phyloP scores from a whole-genome alignment of 92 coral and sea anemone species.

The Porites lobata region DNA sequence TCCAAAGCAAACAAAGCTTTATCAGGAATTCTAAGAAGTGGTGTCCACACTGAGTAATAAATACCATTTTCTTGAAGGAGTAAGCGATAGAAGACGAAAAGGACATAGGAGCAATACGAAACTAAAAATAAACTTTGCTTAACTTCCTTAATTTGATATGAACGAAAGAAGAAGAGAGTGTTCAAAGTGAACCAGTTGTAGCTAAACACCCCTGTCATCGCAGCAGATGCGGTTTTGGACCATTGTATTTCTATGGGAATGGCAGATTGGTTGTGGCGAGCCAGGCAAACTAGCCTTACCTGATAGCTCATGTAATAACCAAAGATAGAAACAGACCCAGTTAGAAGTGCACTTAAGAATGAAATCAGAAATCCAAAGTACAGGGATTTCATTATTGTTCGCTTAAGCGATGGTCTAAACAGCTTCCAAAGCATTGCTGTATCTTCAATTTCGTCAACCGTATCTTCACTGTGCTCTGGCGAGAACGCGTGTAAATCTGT shows the following conservation, averaged over 20 bases:
- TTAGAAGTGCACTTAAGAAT: neutral
- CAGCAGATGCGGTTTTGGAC: neutral
- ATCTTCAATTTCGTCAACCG: neutral
- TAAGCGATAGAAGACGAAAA: neutral
- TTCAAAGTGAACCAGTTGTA: neutral
- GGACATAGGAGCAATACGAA: neutral
- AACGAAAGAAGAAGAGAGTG: neutral
- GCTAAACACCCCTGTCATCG: neutral
- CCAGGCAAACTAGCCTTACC: neutral
- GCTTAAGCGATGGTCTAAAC: neutral
- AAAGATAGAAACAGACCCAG: neutral
- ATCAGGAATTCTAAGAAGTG: neutral
- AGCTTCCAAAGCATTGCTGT: conserved; percentile 13
- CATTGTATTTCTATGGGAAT: neutral
- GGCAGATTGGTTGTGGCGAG: neutral
- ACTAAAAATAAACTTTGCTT: neutral
- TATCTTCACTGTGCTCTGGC: neutral
- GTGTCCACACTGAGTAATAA: neutral
- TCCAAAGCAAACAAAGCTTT: too few relatives aligned
- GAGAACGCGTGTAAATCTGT: neutral
- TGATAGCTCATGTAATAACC: neutral
- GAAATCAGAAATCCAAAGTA: conserved; percentile 11
- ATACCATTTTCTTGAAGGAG: neutral
- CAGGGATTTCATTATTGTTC: neutral
- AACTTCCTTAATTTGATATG: neutral